Evolutionary conservation across 2,888 invertebrate species (phyloP), one percentile per base, ranked within the genome.

Genomic region (Nomada ferruginata): DNA sequence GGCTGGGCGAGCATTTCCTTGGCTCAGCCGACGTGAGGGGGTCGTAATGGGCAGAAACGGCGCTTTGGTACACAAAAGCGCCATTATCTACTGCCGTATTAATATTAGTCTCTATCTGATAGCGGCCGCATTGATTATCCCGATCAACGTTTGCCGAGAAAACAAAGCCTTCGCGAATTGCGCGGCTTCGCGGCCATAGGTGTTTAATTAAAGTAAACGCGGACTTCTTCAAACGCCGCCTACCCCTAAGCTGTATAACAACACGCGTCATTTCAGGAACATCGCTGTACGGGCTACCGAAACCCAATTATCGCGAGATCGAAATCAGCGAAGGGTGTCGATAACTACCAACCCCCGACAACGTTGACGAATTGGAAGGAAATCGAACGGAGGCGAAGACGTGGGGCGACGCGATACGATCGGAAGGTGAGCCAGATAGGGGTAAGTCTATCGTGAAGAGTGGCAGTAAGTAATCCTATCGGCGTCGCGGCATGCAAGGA

Each of bases 71-170:
- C 68, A 65, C 68, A 72, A 73, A 72, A 73, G 72, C 61, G 42
- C 84, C 86, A 86, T 90, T 89, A 89, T 88, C 89, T 85, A 87
- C 84, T 84, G 88, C 87, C 88, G 89, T 89, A 88, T 91, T 47
- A 47, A 15, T 13, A 47, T 11, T 91, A 91, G 91, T 91, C 90
- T 71, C 55, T 11, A 82, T 79, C 79, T 71, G 79, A 79, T 82
- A 82, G 90, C 91, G 89, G 89, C 90, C 88, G 85, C 89, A 85
- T 83, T 89, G 90, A 92, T 92, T 91, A 91, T 83, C 87, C 76
- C 85, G 88, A 91, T 89, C 90, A 89, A 89, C 89, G 83, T 80
- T 87, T 78, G 76, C 79, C 83, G 76, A 82, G 85, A 81, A 85
- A 82, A 83, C 82, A 47, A 64, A 71, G 71, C 71, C 57, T 57